These are phyloP conservation scores for Agrochola litura DNA, from an alignment of 2,888 invertebrate species.

Conservation along the genomic window DNA sequence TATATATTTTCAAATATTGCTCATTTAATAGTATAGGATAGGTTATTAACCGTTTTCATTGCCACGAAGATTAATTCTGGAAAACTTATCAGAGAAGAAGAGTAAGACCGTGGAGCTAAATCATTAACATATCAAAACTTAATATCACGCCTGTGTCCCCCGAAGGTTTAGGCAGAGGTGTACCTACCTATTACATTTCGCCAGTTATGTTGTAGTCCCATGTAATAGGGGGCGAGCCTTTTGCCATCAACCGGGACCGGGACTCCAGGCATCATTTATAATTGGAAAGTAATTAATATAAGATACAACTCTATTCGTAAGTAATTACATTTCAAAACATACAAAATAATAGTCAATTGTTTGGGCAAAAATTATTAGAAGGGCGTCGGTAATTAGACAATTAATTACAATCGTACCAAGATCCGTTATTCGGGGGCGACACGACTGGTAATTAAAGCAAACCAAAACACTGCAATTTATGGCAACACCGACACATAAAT, in stretches of 20 bases:
- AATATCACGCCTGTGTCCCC: not conserved
- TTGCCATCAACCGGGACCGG: not conserved
- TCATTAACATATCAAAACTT: not conserved
- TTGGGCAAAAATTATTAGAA: conserved; percentile 35
- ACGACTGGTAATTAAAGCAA: conserved; percentile 78
- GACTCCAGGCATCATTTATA: not conserved
- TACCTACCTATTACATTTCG: not conserved
- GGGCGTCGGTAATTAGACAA: conserved; percentile 70
- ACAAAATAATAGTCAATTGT: conserved; percentile 44
- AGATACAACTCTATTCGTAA: conserved; percentile 14
- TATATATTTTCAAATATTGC: too few relatives aligned
- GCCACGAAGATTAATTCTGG: too few relatives aligned
- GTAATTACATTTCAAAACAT: conserved; percentile 37
- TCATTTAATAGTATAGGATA: too few relatives aligned
- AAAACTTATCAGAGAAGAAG: not conserved
- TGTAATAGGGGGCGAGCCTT: not conserved
- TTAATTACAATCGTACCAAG: conserved; percentile 72
- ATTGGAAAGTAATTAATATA: conserved; percentile 11
- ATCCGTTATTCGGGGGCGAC: conserved; percentile 73
- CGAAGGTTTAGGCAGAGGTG: not conserved
- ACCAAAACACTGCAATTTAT: conserved; percentile 79
- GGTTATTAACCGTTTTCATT: not conserved
- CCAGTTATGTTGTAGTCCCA: not conserved
- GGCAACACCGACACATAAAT: conserved; percentile 78
- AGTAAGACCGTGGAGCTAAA: not conserved